phyloP scores from a whole-genome alignment of 2,113 vertebrate species.

The Dasyprocta punctata region DNA sequence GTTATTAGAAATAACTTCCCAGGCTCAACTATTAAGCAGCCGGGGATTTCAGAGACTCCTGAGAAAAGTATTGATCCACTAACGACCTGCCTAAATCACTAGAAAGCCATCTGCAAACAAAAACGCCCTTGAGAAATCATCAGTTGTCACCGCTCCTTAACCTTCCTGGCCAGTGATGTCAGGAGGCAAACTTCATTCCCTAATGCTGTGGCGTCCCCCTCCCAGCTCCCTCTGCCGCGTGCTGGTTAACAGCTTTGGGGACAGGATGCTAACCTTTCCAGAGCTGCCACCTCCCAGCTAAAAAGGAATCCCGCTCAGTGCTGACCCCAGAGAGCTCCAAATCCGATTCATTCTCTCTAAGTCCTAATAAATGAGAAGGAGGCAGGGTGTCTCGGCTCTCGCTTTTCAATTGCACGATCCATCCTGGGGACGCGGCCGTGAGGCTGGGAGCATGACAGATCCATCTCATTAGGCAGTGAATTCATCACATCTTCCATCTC shows the following conservation, averaged over 20 bases:
- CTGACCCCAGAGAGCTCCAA: background rate
- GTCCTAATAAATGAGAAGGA: constrained; percentile 65
- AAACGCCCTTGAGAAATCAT: constrained; percentile 78
- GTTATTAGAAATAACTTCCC: constrained; percentile 43
- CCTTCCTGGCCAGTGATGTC: constrained; percentile 47
- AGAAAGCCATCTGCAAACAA: constrained; percentile 80
- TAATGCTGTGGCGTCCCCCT: background rate
- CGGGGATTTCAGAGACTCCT: constrained; percentile 57
- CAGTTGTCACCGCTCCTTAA: constrained; percentile 75
- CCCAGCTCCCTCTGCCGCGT: background rate
- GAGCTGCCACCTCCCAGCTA: background rate
- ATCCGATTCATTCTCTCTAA: constrained; percentile 57
- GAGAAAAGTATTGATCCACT: constrained; percentile 71
- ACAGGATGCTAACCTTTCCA: constrained; percentile 20
- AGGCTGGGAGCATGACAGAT: background rate
- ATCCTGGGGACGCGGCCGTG: background rate
- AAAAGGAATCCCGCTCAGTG: background rate
- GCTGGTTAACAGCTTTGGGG: background rate
- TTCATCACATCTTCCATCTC: background rate
- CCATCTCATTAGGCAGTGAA: background rate
- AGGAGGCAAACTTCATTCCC: constrained; percentile 68
- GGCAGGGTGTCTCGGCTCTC: constrained; percentile 21
- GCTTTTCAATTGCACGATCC: background rate
- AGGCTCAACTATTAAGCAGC: constrained; percentile 35
- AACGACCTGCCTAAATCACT: constrained; percentile 74